Conservation (phyloP, 2,888 invertebrate genomes). For the Apocheima hispidaria region DNA sequence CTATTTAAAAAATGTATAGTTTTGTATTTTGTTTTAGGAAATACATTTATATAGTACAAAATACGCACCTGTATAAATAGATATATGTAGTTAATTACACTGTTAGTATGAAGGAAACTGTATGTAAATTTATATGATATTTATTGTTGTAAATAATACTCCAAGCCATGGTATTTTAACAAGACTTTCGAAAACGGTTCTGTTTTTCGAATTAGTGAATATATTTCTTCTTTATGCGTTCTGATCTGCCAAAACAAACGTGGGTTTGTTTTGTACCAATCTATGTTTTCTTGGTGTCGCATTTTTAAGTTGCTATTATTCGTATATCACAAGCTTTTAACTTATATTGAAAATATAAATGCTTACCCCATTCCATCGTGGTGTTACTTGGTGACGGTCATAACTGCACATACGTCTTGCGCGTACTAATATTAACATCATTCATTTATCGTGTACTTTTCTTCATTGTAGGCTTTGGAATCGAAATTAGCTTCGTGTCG, state of each 20-base stretch:
- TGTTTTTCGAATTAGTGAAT: too few species aligned
- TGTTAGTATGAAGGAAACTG: slow-evolving; percentile 1
- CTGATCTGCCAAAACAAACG: background rate
- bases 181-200: too few species aligned
- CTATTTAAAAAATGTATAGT: slow-evolving; percentile 11
- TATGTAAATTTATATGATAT: slow-evolving; percentile 5
- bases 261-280: background rate
- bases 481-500: slow-evolving; percentile 89
- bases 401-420: slow-evolving; percentile 59
- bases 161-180: background rate
- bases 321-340: slow-evolving; percentile 21
- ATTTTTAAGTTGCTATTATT: slow-evolving; percentile 3
- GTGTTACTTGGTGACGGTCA: slow-evolving; percentile 56
- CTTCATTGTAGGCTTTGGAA: slow-evolving; percentile 89
- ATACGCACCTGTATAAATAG: slow-evolving; percentile 1
- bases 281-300: background rate
- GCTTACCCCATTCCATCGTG: slow-evolving; percentile 32
- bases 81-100: background rate
- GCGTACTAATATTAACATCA: slow-evolving; percentile 81
- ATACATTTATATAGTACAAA: slow-evolving; percentile 5
- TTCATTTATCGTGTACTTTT: slow-evolving; percentile 82
- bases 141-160: slow-evolving; percentile 8
- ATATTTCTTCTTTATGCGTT: too few species aligned
- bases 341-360: slow-evolving; percentile 4
- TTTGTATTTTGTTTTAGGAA: slow-evolving; percentile 1